Conservation (phyloP, 2,797 vertebrate species). For the Pteronotus mesoamericanus region DNA sequence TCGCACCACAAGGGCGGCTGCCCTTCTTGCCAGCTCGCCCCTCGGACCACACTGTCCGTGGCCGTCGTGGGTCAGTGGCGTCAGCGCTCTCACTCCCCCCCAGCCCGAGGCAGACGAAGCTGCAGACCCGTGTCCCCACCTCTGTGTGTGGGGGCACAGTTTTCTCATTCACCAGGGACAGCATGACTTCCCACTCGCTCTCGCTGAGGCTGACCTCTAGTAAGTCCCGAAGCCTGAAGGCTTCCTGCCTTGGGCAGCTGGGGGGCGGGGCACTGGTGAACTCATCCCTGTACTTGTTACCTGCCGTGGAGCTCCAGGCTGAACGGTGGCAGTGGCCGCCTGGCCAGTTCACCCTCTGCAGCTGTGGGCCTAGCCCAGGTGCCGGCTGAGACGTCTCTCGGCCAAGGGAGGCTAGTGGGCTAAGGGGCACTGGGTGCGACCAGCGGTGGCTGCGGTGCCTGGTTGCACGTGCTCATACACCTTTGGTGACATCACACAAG, state of each 20-base stretch:
- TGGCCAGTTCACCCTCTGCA: not conserved
- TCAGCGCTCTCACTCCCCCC: not conserved
- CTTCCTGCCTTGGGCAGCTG: not conserved
- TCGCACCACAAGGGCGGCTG: not conserved
- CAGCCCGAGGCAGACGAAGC: rapidly evolving
- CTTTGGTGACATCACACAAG: rapidly evolving
- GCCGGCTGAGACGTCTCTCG: not conserved
- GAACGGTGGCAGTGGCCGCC: rapidly evolving
- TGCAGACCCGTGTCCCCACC: rapidly evolving
- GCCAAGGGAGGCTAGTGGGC: not conserved
- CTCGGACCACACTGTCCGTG: not conserved
- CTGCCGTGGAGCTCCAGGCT: rapidly evolving
- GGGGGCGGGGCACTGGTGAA: rapidly evolving
- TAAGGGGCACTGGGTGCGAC: not conserved
- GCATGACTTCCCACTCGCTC: not conserved
- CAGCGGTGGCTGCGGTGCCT: rapidly evolving
- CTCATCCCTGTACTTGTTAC: no score
- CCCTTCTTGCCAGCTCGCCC: not conserved
- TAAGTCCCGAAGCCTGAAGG: not conserved
- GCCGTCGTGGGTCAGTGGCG: not conserved
- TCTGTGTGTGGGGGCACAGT: rapidly evolving
- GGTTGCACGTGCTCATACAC: rapidly evolving
- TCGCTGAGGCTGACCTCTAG: not conserved
- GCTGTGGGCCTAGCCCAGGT: rapidly evolving
- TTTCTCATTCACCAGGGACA: not conserved